A percentile compares a stretch with the other conserved stretches of the same genome.
Conservation (phyloP, 1,140 invertebrate genomes). For the Dreissena polymorpha region DNA sequence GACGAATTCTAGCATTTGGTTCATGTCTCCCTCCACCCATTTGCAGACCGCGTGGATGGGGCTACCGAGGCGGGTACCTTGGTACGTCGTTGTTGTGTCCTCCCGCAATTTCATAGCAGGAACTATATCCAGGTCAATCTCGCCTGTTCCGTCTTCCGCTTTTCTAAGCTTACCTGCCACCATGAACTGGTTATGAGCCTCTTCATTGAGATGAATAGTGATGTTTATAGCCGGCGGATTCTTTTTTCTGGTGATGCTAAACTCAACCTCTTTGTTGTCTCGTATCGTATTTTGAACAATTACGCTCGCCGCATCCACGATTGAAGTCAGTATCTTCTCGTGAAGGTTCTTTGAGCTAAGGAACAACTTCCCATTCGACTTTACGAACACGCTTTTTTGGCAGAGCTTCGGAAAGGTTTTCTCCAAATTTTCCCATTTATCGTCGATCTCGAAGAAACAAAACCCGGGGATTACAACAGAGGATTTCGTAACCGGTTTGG, state of each 20-base stretch:
- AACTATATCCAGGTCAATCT: conserved; percentile 44
- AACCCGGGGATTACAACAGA: conserved; percentile 23
- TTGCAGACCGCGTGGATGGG: conserved; percentile 31
- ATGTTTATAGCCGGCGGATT: neutral
- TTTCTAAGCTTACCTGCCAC: neutral
- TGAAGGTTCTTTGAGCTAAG: conserved; percentile 33
- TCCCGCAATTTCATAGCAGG: conserved; percentile 5
- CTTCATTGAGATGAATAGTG: neutral
- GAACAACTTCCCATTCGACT: neutral
- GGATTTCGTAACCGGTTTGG: neutral
- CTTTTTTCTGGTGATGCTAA: neutral
- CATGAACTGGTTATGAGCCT: neutral
- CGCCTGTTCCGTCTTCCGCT: neutral
- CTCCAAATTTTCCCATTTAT: neutral
- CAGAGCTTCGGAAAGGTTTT: conserved; percentile 20
- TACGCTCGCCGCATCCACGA: conserved; percentile 16
- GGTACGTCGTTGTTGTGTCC: neutral
- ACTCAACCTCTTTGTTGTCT: neutral
- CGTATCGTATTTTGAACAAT: no score
- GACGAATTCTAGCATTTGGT: neutral
- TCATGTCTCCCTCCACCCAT: conserved; percentile 28
- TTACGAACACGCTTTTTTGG: conserved; percentile 15
- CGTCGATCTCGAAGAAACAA: conserved; percentile 15
- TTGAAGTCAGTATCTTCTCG: conserved; percentile 20
- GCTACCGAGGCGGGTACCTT: neutral